These are phyloP conservation scores for Tapirus terrestris DNA, from an alignment of 2,113 vertebrate genomes.

Conservation along the genomic window DNA sequence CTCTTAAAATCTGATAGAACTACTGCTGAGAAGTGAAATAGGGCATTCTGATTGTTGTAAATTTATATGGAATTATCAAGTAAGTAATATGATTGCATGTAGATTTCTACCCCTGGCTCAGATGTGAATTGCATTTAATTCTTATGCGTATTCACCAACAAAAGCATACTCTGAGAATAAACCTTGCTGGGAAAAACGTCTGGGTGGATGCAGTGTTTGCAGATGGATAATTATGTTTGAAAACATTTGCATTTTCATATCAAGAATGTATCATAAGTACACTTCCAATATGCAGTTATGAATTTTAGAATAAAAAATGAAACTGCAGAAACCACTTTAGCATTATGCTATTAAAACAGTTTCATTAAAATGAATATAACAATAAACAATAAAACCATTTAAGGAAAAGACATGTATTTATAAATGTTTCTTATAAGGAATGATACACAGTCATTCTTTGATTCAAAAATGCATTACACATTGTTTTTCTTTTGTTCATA, in stretches of 20 bases:
- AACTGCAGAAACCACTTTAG: neutral
- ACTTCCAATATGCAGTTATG: neutral
- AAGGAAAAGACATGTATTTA: conserved; percentile 2
- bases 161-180: neutral
- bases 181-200: neutral
- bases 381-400: neutral
- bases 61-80: neutral
- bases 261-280: neutral
- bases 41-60: neutral
- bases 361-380: conserved; percentile 11
- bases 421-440: neutral
- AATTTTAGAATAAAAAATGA: neutral
- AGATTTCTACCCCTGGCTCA: neutral
- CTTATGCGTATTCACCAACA: neutral
- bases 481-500: neutral
- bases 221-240: neutral
- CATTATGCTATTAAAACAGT: neutral
- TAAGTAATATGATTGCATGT: conserved; percentile 10
- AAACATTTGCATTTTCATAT: neutral
- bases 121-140: conserved; percentile 7
- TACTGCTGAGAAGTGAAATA: neutral
- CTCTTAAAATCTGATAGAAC: neutral
- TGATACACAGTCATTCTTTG: neutral
- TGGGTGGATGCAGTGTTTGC: neutral
- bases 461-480: neutral